Evolutionary conservation across 2,113 vertebrate genomes (phyloP).

Genomic region (Caranx ignobilis): DNA sequence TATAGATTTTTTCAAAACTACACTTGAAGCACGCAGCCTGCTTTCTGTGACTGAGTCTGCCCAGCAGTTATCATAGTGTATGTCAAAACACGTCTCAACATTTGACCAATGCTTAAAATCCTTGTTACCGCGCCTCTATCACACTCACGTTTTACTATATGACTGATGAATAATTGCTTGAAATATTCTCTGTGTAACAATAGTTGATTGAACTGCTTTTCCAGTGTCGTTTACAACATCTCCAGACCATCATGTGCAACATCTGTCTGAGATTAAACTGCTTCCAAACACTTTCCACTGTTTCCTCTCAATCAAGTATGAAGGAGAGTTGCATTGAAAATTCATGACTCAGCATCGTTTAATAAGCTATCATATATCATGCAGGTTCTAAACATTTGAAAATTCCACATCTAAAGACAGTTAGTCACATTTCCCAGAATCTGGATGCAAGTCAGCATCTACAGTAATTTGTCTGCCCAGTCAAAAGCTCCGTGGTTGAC

Average conservation of each 20-base stretch:
- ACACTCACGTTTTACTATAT: not conserved
- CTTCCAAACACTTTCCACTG: slow-evolving; percentile 22
- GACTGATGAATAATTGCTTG: slow-evolving; percentile 9
- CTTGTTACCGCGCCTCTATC: not conserved
- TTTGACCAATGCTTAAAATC: not conserved
- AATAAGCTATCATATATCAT: slow-evolving; percentile 6
- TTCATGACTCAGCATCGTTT: slow-evolving; percentile 13
- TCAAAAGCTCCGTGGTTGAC: slow-evolving; percentile 14
- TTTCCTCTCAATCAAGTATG: slow-evolving; percentile 31
- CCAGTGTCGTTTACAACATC: not conserved
- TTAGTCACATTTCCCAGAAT: slow-evolving; percentile 23
- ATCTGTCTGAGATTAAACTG: slow-evolving; percentile 57
- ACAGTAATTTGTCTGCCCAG: slow-evolving; percentile 38
- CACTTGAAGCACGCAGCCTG: not conserved
- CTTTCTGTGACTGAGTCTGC: slow-evolving; percentile 10
- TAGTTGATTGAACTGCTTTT: not conserved
- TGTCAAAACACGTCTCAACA: not conserved
- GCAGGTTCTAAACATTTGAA: not conserved
- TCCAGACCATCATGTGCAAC: slow-evolving; percentile 16
- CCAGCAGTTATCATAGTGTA: not conserved
- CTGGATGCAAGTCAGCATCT: slow-evolving; percentile 46
- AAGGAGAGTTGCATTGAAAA: slow-evolving; percentile 13
- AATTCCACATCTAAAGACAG: slow-evolving; percentile 8
- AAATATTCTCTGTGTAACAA: slow-evolving; percentile 1
- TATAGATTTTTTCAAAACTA: slow-evolving; percentile 8